Conservation (phyloP, 1,140 invertebrate species). For the Pseudomyrmex gracilis region DNA sequence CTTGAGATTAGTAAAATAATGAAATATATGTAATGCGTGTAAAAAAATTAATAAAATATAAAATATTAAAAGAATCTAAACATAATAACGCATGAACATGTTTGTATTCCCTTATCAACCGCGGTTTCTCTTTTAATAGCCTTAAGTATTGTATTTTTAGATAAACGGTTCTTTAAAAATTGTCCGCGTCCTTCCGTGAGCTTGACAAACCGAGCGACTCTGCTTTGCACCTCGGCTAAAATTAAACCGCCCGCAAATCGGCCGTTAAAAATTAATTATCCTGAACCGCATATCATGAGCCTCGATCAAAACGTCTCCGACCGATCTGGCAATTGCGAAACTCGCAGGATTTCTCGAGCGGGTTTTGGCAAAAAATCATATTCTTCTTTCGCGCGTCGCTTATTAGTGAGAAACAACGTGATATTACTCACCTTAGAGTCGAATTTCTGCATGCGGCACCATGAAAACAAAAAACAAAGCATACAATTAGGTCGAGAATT, state of each 20-base stretch:
- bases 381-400: conserved; percentile 26
- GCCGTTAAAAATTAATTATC: conserved; percentile 58
- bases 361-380: conserved; percentile 53
- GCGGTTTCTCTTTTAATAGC: not conserved
- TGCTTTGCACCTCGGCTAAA: conserved; percentile 42
- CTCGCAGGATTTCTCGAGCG: not conserved
- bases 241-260: conserved; percentile 48
- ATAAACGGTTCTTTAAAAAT: conserved; percentile 22
- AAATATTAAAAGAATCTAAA: conserved; percentile 9
- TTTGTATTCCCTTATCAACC: not conserved
- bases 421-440: conserved; percentile 83
- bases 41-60: not conserved
- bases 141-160: conserved; percentile 35
- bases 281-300: conserved; percentile 41
- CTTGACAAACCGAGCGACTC: conserved; percentile 25
- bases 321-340: conserved; percentile 48
- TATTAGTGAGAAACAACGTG: conserved; percentile 51
- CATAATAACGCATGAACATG: not conserved
- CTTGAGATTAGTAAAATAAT: no score
- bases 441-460: conserved; percentile 80
- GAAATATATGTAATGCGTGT: not conserved
- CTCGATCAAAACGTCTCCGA: conserved; percentile 50
- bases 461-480: conserved; percentile 77
- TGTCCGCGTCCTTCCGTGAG: conserved; percentile 12
- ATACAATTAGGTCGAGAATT: conserved; percentile 14